These are phyloP conservation scores for Eubasilissa regina DNA, from an alignment of 1,140 invertebrate species.

Conservation along the genomic window DNA sequence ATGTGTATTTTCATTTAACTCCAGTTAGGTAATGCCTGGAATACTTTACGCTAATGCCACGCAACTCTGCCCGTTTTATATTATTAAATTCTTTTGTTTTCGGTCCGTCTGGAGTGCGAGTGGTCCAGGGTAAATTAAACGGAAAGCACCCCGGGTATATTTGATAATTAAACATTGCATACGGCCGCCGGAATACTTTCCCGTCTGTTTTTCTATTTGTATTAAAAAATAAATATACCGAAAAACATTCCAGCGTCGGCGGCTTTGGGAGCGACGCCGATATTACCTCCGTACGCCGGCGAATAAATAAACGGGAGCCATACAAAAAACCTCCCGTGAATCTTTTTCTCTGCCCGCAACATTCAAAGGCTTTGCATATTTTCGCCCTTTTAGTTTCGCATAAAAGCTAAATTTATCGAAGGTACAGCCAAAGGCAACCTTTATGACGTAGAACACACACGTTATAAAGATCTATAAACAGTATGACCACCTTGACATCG, in stretches of 20 bases:
- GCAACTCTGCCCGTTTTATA: conserved; percentile 53
- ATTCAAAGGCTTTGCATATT: conserved; percentile 45
- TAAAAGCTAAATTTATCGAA: conserved; percentile 38
- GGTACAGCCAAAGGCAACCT: background rate
- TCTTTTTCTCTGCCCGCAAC: conserved; percentile 40
- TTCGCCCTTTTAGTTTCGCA: conserved; percentile 32
- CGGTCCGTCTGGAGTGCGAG: conserved; percentile 53
- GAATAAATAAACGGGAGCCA: conserved; percentile 26
- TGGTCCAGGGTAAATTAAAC: conserved; percentile 56
- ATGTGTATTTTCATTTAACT: conserved; percentile 52
- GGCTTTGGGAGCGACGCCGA: conserved; percentile 43
- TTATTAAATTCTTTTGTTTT: conserved; percentile 61
- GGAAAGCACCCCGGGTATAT: conserved; percentile 42
- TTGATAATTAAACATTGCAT: conserved; percentile 58
- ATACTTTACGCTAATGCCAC: conserved; percentile 57
- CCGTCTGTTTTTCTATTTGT: conserved; percentile 53
- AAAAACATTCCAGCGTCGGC: conserved; percentile 50
- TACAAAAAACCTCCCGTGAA: conserved; percentile 19
- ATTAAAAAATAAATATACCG: conserved; percentile 54
- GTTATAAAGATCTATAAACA: background rate
- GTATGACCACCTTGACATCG: conserved; percentile 13
- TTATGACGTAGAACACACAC: background rate
- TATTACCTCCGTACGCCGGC: conserved; percentile 24
- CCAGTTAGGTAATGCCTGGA: conserved; percentile 47
- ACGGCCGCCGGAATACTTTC: conserved; percentile 47